These are phyloP conservation scores for Cephonodes hylas DNA, from an alignment of 2,888 invertebrate species.

Conservation along the genomic window DNA sequence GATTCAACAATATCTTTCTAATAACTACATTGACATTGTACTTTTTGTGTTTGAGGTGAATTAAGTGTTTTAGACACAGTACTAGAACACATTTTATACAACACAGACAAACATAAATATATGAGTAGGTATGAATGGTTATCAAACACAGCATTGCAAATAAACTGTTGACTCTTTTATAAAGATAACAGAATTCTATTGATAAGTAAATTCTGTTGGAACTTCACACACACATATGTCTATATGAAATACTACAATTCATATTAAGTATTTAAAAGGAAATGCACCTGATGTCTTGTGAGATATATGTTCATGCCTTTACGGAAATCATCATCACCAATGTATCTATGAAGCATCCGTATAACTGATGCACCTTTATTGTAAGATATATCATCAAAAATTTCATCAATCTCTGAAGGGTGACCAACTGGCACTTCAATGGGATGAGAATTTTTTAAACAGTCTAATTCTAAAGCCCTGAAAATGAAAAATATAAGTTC, in stretches of 20 bases:
- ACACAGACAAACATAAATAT: neutral
- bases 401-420: conserved; percentile 97
- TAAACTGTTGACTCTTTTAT: neutral
- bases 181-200: neutral
- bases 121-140: neutral
- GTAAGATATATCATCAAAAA: conserved; percentile 98
- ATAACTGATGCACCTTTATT: conserved; percentile 97
- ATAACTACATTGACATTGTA: no score
- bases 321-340: conserved; percentile 95
- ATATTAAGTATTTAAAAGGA: neutral
- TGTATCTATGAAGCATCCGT: conserved; percentile 95
- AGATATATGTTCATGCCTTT: conserved; percentile 96
- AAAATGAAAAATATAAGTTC: conserved; percentile 34
- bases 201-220: neutral
- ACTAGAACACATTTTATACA: no score
- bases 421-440: conserved; percentile 97
- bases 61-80: no score
- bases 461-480: conserved; percentile 92
- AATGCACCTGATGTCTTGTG: conserved; percentile 85
- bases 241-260: neutral
- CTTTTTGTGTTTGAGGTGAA: no score
- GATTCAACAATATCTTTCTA: no score
- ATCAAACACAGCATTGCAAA: neutral
- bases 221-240: no score
- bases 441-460: conserved; percentile 95